phyloP scores from a whole-genome alignment of 2,113 vertebrate species.

The Myotis yumanensis region DNA sequence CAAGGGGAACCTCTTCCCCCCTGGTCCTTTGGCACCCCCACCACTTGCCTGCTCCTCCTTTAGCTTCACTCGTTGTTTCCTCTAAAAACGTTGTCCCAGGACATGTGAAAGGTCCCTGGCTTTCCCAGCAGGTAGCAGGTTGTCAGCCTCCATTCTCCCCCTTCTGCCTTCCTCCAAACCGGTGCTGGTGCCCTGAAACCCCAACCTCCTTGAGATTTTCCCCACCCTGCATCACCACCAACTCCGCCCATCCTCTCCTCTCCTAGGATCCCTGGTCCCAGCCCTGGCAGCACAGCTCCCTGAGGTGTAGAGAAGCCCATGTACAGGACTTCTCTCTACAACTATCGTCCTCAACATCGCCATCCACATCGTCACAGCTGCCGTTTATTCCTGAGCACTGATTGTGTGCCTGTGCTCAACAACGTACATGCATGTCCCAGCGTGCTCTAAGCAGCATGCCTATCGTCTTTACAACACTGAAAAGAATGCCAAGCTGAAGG shows the following conservation, averaged over 20 bases:
- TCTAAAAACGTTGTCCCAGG: not conserved
- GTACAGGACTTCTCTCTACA: not conserved
- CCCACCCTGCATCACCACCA: no score
- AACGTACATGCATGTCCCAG: not conserved
- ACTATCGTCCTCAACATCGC: not conserved
- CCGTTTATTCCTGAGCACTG: not conserved
- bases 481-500: not conserved
- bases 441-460: not conserved
- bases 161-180: not conserved
- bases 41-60: not conserved
- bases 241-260: no score
- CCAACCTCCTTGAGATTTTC: not conserved
- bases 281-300: no score
- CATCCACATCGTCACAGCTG: not conserved
- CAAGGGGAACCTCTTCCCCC: not conserved
- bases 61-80: not conserved
- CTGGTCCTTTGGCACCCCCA: not conserved
- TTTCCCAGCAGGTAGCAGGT: not conserved
- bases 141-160: not conserved
- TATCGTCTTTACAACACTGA: not conserved
- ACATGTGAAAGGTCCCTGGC: not conserved
- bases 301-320: not conserved
- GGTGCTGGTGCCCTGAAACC: not conserved
- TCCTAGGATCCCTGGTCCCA: not conserved
- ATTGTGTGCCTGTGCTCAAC: not conserved